Evolutionary conservation across 30 jellyfish, hydroid and myxozoan genomes (phyloP).

Genomic region (Rhopilema esculentum): DNA sequence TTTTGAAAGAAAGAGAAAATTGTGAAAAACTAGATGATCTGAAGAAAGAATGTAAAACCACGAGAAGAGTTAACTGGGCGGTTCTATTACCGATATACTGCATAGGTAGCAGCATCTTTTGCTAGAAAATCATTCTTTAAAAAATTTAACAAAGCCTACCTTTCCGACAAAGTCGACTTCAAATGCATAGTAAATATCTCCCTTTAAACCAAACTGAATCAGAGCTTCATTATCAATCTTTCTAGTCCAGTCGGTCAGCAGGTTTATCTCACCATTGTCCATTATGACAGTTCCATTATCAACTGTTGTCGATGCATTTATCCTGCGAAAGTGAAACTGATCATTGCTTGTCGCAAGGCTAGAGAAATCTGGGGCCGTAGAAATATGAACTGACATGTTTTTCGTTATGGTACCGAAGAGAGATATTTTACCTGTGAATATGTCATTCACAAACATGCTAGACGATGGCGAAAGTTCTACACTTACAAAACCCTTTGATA

Average conservation of each 20-base stretch:
- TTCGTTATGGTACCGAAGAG: neutral
- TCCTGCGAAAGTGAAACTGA: constrained; percentile 3
- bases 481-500: neutral
- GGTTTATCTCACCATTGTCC: neutral
- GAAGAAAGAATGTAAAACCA: too few relatives aligned
- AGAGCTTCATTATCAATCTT: neutral
- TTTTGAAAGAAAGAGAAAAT: too few relatives aligned
- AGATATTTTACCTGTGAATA: neutral
- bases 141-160: neutral
- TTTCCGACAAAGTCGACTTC: neutral
- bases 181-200: neutral
- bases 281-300: neutral
- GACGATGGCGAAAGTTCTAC: neutral
- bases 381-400: constrained; percentile 5
- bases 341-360: constrained; percentile 3
- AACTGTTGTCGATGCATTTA: neutral
- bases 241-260: neutral
- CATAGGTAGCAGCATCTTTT: too few relatives aligned
- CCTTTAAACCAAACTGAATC: neutral
- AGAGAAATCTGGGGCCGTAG: constrained; percentile 12
- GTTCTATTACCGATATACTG: too few relatives aligned
- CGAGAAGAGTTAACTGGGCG: too few relatives aligned
- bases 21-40: too few relatives aligned
- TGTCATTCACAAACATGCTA: neutral
- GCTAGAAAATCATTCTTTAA: too few relatives aligned